Conservation (phyloP, 2,797 vertebrate genomes). For the Simalia tracyae region DNA sequence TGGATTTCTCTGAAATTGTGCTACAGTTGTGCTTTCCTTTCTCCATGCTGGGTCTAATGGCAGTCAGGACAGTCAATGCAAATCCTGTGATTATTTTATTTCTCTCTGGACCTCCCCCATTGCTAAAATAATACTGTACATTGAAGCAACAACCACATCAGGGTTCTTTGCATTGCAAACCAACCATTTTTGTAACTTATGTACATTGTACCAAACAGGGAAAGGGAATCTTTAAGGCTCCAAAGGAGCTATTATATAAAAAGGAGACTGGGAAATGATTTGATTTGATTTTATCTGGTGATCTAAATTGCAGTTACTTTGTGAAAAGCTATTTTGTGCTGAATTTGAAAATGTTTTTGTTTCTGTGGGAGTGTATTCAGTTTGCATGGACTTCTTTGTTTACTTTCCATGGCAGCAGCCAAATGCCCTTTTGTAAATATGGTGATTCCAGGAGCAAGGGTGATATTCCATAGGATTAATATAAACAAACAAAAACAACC, state of each 20-base stretch:
- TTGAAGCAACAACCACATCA: neutral
- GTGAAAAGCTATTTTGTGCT: neutral
- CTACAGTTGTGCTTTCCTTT: neutral
- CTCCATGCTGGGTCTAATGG: too few relatives aligned
- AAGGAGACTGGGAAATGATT: neutral
- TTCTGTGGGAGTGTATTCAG: neutral
- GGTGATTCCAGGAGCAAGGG: neutral
- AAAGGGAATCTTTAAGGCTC: neutral
- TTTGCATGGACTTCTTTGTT: neutral
- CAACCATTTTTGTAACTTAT: neutral
- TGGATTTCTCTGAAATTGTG: neutral
- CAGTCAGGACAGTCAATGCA: too few relatives aligned
- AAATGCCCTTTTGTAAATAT: neutral
- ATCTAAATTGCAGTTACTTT: constrained; percentile 44
- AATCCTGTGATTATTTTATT: too few relatives aligned
- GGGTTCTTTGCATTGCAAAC: constrained; percentile 46
- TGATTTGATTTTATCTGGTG: constrained; percentile 33
- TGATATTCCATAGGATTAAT: neutral
- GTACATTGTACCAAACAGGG: constrained; percentile 23
- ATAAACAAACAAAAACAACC: neutral
- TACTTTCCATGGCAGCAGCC: constrained; percentile 11
- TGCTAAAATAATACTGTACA: neutral
- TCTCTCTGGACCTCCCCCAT: neutral
- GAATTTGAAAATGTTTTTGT: constrained; percentile 50
- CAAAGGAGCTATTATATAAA: constrained; percentile 42